Evolutionary conservation across 64 coral and sea anemone genomes (phyloP).

Genomic region (Stichodactyla helianthus): DNA sequence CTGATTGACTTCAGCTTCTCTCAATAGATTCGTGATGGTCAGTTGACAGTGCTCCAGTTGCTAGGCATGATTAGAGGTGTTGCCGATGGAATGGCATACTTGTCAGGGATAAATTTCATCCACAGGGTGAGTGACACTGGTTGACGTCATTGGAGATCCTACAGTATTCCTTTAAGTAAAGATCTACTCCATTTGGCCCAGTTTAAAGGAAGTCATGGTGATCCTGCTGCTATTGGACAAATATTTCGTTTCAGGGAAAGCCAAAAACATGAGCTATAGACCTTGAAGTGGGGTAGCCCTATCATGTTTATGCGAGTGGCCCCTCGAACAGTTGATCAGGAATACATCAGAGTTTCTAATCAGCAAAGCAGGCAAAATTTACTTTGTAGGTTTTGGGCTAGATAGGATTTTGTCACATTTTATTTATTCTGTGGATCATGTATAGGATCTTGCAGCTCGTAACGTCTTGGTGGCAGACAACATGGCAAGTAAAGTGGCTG

Average conservation of each 20-base stretch:
- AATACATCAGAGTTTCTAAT: too few relatives aligned
- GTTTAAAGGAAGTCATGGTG: too few relatives aligned
- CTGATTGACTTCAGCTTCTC: not conserved
- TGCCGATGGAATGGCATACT: conserved; percentile 70
- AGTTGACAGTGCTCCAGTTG: conserved; percentile 62
- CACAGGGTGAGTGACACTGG: conserved; percentile 44
- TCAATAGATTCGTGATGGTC: conserved; percentile 30
- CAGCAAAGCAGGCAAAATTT: too few relatives aligned
- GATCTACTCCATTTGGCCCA: not conserved
- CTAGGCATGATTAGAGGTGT: conserved; percentile 76
- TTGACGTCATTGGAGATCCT: not conserved
- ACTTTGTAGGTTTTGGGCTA: too few relatives aligned
- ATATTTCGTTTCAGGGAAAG: too few relatives aligned
- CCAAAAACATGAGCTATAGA: too few relatives aligned
- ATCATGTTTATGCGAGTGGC: too few relatives aligned
- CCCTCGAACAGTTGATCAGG: too few relatives aligned
- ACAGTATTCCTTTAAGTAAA: not conserved
- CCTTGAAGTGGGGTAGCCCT: too few relatives aligned
- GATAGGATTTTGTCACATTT: not conserved
- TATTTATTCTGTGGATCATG: not conserved
- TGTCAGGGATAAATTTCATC: conserved; percentile 84
- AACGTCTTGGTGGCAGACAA: conserved; percentile 79
- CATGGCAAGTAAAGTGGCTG: conserved; percentile 77
- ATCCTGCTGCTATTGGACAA: too few relatives aligned
- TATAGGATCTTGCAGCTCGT: conserved; percentile 75